Evolutionary conservation across 2,113 vertebrate species (phyloP).

Genomic region (Pipra filicauda): DNA sequence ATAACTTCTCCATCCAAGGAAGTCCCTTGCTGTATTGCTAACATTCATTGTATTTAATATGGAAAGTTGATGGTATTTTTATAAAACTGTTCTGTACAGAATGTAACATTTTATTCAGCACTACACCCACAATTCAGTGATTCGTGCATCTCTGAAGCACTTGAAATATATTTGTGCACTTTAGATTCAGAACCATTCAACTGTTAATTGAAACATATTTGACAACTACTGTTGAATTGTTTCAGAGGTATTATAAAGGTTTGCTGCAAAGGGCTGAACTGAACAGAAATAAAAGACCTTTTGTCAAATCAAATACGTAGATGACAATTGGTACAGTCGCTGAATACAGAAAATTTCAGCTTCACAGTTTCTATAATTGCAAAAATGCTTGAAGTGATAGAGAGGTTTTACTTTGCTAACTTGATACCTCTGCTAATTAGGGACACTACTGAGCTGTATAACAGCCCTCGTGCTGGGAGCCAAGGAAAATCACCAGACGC

Average conservation of each 20-base stretch:
- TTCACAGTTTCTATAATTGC: neutral
- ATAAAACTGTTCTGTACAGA: slow-evolving; percentile 38
- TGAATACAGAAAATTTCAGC: neutral
- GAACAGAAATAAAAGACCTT: slow-evolving; percentile 30
- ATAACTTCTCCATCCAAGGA: neutral
- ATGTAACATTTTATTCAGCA: slow-evolving; percentile 45
- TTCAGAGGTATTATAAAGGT: slow-evolving; percentile 17
- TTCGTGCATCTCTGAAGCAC: slow-evolving; percentile 24
- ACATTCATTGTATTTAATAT: neutral
- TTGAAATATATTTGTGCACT: slow-evolving; percentile 39
- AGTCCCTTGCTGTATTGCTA: neutral
- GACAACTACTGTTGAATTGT: slow-evolving; percentile 37
- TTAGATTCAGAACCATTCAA: slow-evolving; percentile 39
- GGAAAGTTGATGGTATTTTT: slow-evolving; percentile 28
- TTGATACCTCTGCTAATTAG: slow-evolving; percentile 6
- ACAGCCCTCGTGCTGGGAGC: neutral
- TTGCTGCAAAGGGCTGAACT: neutral
- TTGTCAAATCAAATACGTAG: slow-evolving; percentile 21
- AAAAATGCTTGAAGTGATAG: slow-evolving; percentile 5
- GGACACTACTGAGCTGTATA: neutral
- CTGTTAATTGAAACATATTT: slow-evolving; percentile 29
- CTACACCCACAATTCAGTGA: slow-evolving; percentile 1
- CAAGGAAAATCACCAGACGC: neutral
- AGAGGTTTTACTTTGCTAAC: neutral
- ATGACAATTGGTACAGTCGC: neutral